Percentiles rank a stretch among this genome's conserved stretches.
These are phyloP conservation scores for Pogonocherus hispidulus DNA, from an alignment of 2,888 invertebrate genomes.

Conservation along the genomic window DNA sequence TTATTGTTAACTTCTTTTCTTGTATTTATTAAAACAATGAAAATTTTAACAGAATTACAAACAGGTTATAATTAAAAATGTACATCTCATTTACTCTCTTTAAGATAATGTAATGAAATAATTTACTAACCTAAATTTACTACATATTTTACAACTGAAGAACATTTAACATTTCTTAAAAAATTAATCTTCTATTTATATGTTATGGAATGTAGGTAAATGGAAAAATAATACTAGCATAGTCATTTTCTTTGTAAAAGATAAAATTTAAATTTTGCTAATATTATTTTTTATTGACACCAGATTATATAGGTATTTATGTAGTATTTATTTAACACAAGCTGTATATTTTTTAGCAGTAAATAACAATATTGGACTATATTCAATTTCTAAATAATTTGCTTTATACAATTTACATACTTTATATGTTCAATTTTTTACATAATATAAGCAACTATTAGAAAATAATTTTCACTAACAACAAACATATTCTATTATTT, in stretches of 20 bases:
- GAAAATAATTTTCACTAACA: conserved; percentile 21
- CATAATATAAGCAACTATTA: conserved; percentile 43
- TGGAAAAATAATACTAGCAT: conserved; percentile 20
- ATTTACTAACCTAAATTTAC: conserved; percentile 25
- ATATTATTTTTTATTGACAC: conserved; percentile 22
- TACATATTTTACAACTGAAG: conserved; percentile 23
- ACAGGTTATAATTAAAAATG: conserved; percentile 33
- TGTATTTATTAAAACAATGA: conserved; percentile 45
- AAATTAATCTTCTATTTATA: conserved; percentile 12
- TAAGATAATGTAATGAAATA: conserved; percentile 7
- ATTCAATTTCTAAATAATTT: conserved; percentile 46
- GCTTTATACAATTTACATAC: conserved; percentile 52
- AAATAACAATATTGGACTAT: conserved; percentile 48
- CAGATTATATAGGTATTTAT: conserved; percentile 31
- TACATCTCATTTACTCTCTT: conserved; percentile 34
- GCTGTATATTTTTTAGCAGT: conserved; percentile 47
- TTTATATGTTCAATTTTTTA: conserved; percentile 47
- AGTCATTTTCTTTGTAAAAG: neutral
- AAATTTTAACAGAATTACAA: conserved; percentile 42
- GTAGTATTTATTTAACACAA: conserved; percentile 43
- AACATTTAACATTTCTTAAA: conserved; percentile 25
- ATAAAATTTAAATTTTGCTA: conserved; percentile 10
- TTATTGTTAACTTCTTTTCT: conserved; percentile 25
- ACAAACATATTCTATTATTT: conserved; percentile 18
- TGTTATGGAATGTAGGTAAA: conserved; percentile 8